Base-by-base conservation (phyloP, 1,140 invertebrate species). In the Anoplolepis gracilipes region DNA sequence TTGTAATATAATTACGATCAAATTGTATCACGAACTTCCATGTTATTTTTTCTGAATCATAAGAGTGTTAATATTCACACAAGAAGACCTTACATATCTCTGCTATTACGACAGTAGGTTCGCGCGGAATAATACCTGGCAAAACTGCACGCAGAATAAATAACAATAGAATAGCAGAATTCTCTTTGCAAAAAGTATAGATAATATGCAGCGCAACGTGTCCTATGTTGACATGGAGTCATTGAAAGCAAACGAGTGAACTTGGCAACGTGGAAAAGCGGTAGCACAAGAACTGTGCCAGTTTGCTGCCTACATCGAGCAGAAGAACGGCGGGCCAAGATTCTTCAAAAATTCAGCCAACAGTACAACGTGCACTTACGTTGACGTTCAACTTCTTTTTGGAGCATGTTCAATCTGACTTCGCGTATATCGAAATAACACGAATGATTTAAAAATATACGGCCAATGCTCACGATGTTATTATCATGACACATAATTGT, bases 311-410 rank as follows among this genome's bases (percentile, higher is more conserved):
- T 81, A 87, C 88, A 85, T 67, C 76, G 30, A 30, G 73, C 72
- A 46, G 59, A 49, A 19, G 16, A 49, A 33, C 46, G 82, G 28
- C 78, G 30, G 57, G 88, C 89, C 89, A 90, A 90, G 65, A 91
- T 88, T 90, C 79, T 90, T 88, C 76, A 76, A 88, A 89, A 90
- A 90, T 90, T 90, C 77, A 87, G 89, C 87, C 89, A 90, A 90
- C 79, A 85, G 70, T 82, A 81, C 87, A 72, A 78, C 64, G 59
- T 77, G 85, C 79, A 67, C 88, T 79, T 88, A 90, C 85, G 87
- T 81, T 82, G 84, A 90, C 79, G 88, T 86, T 85, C 64, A 78
- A 53, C 81, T 49, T 79, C 53, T 85, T 87, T 84, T 87, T 91
- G 90, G 89, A 88, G 53, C 85, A 42, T 61, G 62, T 90, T 91